Evolutionary conservation across 2,888 invertebrate genomes (phyloP).

Genomic region (Machimus rusticus): DNA sequence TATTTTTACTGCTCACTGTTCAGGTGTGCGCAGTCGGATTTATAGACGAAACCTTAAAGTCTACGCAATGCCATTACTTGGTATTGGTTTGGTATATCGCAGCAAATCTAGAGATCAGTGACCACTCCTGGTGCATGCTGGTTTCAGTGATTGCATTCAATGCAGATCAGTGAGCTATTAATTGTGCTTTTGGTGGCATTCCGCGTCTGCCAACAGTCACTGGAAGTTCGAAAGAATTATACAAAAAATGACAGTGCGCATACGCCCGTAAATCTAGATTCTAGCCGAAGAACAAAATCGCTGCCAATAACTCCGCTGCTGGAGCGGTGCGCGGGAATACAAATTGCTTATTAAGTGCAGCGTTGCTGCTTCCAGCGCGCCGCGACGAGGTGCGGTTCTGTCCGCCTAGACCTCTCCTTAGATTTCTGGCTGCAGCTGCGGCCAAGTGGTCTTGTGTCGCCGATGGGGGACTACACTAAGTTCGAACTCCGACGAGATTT

Average conservation of each 20-base stretch:
- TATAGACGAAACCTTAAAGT: background rate
- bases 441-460: constrained; percentile 12
- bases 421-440: constrained; percentile 1
- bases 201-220: background rate
- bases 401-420: background rate
- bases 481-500: constrained; percentile 20
- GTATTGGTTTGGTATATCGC: background rate
- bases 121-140: background rate
- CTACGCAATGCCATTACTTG: background rate
- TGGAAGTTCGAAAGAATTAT: background rate
- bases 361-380: background rate
- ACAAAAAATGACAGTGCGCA: background rate
- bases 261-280: background rate
- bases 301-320: background rate
- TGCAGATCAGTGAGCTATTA: background rate
- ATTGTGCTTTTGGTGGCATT: background rate
- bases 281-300: background rate
- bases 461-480: background rate
- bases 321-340: constrained; percentile 8
- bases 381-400: too few relatives aligned
- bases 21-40: background rate
- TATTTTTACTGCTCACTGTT: background rate
- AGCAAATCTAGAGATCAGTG: background rate
- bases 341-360: constrained; percentile 25
- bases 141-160: background rate